Base-by-base conservation (phyloP, 2,797 vertebrate species). In the Rhynchonycteris naso region DNA sequence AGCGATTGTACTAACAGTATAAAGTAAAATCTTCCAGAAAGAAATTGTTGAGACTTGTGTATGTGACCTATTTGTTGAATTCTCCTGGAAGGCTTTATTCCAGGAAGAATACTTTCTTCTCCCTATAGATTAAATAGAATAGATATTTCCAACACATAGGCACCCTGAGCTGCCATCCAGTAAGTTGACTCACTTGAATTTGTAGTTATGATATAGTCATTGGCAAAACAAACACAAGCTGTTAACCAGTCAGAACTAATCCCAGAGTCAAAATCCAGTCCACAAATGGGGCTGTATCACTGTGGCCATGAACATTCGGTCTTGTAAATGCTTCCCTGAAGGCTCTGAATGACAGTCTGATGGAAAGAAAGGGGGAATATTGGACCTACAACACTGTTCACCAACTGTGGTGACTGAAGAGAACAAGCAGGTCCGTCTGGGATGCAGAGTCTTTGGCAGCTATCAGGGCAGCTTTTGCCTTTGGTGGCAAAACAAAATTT, bases 401-500 rank as follows among this genome's bases (percentile, higher is more conserved):
- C 85, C 96, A 97, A 97, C 74, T 95, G 93, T 91, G 79, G 74
- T 91, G 72, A 95, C 91, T 96, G 26, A 94, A 94, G 88, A 69
- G 35, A 96, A 96, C 74, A 86, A 92, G 90, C 38, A 21, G 69
- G 66, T 89, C 90, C 58, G 14, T 94, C 92, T 93, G 87, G 38
- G 93, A 95, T 72, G 47, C 61, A 78, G 52, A 89, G 35, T 86
- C 86, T 84, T 88, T 97, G 96, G 95, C 96, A 97, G 72, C 63
- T 59, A 75, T 89, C 35, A 79, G 75, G 86, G 79, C 68, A 95
- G 92, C 93, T 96, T 97, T 94, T 97, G 97, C 80, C 90, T 91
- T 96, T 97, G 94, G 95, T 97, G 95, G 96, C 96, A 95, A 97
- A 97, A 97, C 97, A 97, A 92, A 92, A 84, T 94, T 97, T 58